These are phyloP conservation scores for Napeogenes inachia DNA, from an alignment of 2,888 invertebrate species.

Conservation along the genomic window DNA sequence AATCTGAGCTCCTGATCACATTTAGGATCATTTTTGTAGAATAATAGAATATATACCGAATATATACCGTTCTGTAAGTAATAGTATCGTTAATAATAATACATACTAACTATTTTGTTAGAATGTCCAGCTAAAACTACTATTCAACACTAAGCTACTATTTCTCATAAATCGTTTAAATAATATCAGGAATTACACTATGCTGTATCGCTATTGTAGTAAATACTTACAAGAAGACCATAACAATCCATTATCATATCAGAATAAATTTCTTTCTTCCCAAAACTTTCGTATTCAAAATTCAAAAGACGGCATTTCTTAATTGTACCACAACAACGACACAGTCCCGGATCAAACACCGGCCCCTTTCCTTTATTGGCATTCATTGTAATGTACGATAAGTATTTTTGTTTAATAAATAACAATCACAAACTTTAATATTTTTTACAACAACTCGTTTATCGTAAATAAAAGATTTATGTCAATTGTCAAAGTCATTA, in stretches of 20 bases:
- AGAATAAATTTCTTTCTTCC: slow-evolving; percentile 60
- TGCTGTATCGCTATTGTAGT: neutral
- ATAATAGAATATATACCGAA: no score
- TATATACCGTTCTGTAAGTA: no score
- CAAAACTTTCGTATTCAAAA: slow-evolving; percentile 59
- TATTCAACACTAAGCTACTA: neutral
- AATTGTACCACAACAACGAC: slow-evolving; percentile 61
- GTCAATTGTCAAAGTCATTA: no score
- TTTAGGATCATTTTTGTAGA: no score
- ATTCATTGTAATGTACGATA: slow-evolving; percentile 39
- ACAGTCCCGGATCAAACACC: slow-evolving; percentile 59
- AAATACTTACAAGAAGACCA: slow-evolving; percentile 56
- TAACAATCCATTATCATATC: slow-evolving; percentile 70
- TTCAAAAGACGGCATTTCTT: slow-evolving; percentile 66
- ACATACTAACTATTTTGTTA: no score
- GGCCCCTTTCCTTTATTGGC: slow-evolving; percentile 52
- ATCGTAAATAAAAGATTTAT: no score
- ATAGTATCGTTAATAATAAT: no score
- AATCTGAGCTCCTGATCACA: no score
- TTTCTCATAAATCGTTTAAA: neutral
- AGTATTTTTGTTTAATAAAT: neutral
- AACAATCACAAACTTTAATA: neutral
- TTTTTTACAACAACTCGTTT: neutral
- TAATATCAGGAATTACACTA: neutral
- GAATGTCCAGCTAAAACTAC: no score